Conservation (phyloP, 2,888 invertebrate species). For the Cyclophora punctaria region DNA sequence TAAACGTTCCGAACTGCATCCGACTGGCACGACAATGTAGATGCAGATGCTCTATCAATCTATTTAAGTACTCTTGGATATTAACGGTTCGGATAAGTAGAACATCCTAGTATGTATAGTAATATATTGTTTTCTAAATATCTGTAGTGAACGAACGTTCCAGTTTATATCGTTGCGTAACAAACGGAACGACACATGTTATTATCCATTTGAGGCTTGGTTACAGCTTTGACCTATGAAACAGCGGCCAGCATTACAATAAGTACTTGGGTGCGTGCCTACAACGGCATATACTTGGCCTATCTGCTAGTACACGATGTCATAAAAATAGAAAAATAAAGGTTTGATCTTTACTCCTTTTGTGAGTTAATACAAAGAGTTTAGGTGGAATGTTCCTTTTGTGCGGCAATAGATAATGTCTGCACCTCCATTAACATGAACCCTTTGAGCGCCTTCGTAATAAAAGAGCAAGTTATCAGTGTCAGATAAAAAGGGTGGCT, state of each 20-base stretch:
- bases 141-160: no score
- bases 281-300: neutral
- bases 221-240: neutral
- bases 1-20: no score
- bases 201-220: conserved; percentile 2
- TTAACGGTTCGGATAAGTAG: no score
- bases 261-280: no score
- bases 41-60: no score
- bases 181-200: neutral
- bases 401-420: conserved; percentile 30
- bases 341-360: conserved; percentile 13
- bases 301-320: neutral
- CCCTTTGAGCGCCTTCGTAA: conserved; percentile 20
- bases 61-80: no score
- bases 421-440: conserved; percentile 28
- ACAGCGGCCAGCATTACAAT: no score
- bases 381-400: conserved; percentile 20
- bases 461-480: conserved; percentile 22
- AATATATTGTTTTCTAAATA: no score
- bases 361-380: conserved; percentile 27
- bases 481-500: conserved; percentile 18
- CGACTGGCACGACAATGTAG: no score
- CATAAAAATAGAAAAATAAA: conserved; percentile 9
- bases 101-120: no score
- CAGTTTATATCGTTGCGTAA: no score